Evolutionary conservation across 1,140 invertebrate genomes (phyloP).

Genomic region (Nixonia krombeini): DNA sequence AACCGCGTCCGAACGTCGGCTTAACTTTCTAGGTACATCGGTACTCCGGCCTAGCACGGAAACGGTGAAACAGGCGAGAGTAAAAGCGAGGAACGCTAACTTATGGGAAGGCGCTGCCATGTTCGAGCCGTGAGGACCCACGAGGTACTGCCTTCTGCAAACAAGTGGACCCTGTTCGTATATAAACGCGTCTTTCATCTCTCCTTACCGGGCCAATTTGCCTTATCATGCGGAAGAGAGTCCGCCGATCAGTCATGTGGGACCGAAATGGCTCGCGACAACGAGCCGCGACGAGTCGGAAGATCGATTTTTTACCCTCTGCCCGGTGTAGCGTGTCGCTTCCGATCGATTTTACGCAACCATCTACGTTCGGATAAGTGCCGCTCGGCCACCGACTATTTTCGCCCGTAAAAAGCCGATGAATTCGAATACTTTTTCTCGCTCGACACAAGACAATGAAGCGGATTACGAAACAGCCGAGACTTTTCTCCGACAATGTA

Average conservation of each 20-base stretch:
- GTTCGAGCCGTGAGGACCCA: slow-evolving; percentile 3
- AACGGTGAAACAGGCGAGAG: slow-evolving; percentile 9
- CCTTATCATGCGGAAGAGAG: slow-evolving; percentile 30
- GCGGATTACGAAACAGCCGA: neutral
- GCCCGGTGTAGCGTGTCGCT: slow-evolving; percentile 16
- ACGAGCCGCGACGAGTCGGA: slow-evolving; percentile 15
- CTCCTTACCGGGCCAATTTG: slow-evolving; percentile 11
- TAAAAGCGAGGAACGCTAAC: neutral
- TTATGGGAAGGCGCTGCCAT: slow-evolving; percentile 6
- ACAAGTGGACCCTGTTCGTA: slow-evolving; percentile 15
- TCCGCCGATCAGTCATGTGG: slow-evolving; percentile 25
- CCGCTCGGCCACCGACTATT: slow-evolving; percentile 30
- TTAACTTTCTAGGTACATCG: neutral
- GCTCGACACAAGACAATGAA: neutral
- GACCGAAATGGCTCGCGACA: slow-evolving; percentile 4
- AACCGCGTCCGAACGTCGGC: neutral
- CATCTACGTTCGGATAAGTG: slow-evolving; percentile 19
- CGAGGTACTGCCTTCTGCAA: slow-evolving; percentile 7
- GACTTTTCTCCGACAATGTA: too few relatives aligned
- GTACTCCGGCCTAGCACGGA: neutral
- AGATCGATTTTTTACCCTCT: slow-evolving; percentile 27
- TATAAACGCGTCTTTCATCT: slow-evolving; percentile 38
- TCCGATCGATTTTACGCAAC: slow-evolving; percentile 26
- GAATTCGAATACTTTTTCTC: slow-evolving; percentile 26
- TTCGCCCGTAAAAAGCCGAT: slow-evolving; percentile 4